phyloP scores from a whole-genome alignment of 2,113 vertebrate species.

The Carlito syrichta region DNA sequence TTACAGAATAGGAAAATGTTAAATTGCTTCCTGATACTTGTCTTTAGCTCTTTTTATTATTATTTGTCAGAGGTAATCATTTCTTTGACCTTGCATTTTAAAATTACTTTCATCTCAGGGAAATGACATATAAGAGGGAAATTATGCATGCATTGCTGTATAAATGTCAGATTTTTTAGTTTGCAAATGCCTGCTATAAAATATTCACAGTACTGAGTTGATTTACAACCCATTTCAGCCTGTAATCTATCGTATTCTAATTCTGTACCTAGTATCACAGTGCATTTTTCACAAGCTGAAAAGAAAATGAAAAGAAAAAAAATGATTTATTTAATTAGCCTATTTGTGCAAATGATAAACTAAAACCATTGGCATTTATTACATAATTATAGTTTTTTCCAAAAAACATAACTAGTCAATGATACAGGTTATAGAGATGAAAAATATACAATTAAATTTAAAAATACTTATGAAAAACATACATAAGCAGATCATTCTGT shows the following conservation, averaged over 20 bases:
- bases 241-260: conserved; percentile 62
- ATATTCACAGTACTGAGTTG: conserved; percentile 68
- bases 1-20: conserved; percentile 39
- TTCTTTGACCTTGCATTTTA: conserved; percentile 78
- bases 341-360: conserved; percentile 43
- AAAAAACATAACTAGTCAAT: conserved; percentile 38
- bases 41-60: conserved; percentile 46
- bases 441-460: conserved; percentile 56
- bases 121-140: conserved; percentile 72
- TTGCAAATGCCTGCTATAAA: conserved; percentile 77
- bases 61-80: conserved; percentile 69
- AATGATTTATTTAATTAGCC: conserved; percentile 57
- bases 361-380: conserved; percentile 59
- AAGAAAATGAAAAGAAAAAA: conserved; percentile 3
- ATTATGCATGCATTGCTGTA: conserved; percentile 77
- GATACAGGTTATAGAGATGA: background rate
- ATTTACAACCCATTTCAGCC: conserved; percentile 67
- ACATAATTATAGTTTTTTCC: conserved; percentile 29
- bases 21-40: conserved; percentile 53
- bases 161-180: conserved; percentile 78
- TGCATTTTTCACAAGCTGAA: conserved; percentile 54
- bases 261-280: conserved; percentile 58
- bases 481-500: background rate
- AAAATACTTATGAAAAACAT: conserved; percentile 47
- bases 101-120: conserved; percentile 76